Evolutionary conservation across 2,113 vertebrate genomes (phyloP), one percentile per base, ranked within the genome.

Genomic region (Danio rerio): DNA sequence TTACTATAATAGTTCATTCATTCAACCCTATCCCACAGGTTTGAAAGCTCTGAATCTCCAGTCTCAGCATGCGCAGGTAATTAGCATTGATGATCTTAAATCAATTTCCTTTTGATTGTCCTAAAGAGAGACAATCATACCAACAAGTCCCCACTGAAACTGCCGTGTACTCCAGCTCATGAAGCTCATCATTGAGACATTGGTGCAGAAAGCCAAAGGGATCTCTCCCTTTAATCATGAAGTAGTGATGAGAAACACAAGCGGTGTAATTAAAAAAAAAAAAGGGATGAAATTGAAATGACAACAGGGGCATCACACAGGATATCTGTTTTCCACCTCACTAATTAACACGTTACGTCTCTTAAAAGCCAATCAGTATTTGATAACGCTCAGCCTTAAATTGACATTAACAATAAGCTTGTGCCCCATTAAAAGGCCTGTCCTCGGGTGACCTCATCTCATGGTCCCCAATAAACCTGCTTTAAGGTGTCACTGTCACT

Each of bases 191-290:
- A 73, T 66, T 11, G 13, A 20, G 40, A 74, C 55, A 15, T 55
- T 15, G 62, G 62, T 43, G 52, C 52, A 74, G 59, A 83, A 83
- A 61, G 53, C 45, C 49, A 69, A 70, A 72, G 70, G 58, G 43
- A 9, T 52, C 1, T 59, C 68, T 6, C 59, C 4, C 61, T 81
- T 84, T 84, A 75, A 80, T 84, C n/a, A 79, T 21, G 8, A 16
- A 75, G 70, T 9, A 9, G 53, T 52, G 50, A 69, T 45, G 12
- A 68, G n/a, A 11, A 10, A 59, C 62, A 69, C 43, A 59, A 50
- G 43, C 5, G 52, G 16, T 78, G 16, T 84, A 84, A 80, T 84
- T 80, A 80, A 62, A 80, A 74, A 80, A 66, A 65, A n/a, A 74
- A 80, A 66, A 65, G 12, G 63, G 52, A 80, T 65, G 75, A 73